Evolutionary conservation across 64 coral and sea anemone genomes (phyloP).

Genomic region (Montipora foliosa): DNA sequence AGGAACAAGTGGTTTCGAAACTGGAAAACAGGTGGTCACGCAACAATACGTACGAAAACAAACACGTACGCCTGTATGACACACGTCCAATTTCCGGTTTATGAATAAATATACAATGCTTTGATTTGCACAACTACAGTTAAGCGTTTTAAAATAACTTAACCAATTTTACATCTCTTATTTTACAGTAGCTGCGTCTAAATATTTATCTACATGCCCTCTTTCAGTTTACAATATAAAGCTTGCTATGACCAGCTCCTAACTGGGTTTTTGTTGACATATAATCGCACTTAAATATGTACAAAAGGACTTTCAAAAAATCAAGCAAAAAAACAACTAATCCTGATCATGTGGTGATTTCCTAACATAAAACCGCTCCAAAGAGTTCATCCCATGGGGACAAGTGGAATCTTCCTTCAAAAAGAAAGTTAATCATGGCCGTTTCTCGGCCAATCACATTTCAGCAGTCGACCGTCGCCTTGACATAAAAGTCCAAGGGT

Average conservation of each 20-base stretch:
- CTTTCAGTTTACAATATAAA: not conserved
- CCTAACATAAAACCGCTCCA: conserved; percentile 6
- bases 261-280: not conserved
- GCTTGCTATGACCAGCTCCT: not conserved
- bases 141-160: conserved; percentile 38
- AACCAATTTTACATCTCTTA: conserved; percentile 20
- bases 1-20: conserved; percentile 21
- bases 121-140: conserved; percentile 8
- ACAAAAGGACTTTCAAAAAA: not conserved
- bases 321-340: not conserved
- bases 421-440: not conserved
- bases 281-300: not conserved
- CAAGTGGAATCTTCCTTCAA: not conserved
- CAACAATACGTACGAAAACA: conserved; percentile 37
- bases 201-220: conserved; percentile 20
- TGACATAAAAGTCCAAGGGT: conserved; percentile 35
- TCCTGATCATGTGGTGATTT: not conserved
- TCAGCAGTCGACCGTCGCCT: conserved; percentile 28
- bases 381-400: conserved; percentile 30
- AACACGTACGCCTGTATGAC: conserved; percentile 52
- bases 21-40: conserved; percentile 41
- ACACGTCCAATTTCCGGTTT: conserved; percentile 43
- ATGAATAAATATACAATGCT: conserved; percentile 13
- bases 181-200: conserved; percentile 1
- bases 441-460: not conserved